A percentile compares a stretch with the other conserved stretches of the same genome.
phyloP scores from a whole-genome alignment of 2,797 vertebrate genomes.

The Sebastes iracundus region DNA sequence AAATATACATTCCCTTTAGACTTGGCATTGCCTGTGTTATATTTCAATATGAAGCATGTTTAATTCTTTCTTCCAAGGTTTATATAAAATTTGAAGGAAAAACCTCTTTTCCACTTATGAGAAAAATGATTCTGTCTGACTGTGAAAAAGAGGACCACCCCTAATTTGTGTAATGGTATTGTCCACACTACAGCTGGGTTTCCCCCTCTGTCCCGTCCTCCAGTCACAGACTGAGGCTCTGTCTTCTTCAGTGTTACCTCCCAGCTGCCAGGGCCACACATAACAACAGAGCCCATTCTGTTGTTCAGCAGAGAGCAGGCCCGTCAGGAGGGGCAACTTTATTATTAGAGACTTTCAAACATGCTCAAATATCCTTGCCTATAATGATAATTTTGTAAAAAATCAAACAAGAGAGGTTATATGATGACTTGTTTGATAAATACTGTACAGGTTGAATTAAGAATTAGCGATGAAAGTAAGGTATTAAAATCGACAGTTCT shows the following conservation, averaged over 20 bases:
- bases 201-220: constrained; percentile 72
- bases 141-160: constrained; percentile 75
- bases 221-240: constrained; percentile 89
- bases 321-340: constrained; percentile 88
- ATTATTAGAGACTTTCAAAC: constrained; percentile 92
- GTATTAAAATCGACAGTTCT: constrained; percentile 74
- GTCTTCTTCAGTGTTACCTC: constrained; percentile 90
- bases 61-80: not conserved
- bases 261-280: constrained; percentile 89
- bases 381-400: constrained; percentile 76
- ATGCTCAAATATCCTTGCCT: constrained; percentile 90
- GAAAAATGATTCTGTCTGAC: constrained; percentile 28
- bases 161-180: constrained; percentile 81
- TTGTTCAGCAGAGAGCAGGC: constrained; percentile 90
- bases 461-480: not conserved
- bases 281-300: constrained; percentile 93
- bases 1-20: not conserved
- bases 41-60: not conserved
- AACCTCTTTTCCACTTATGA: not conserved
- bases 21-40: not conserved
- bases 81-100: not conserved
- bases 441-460: not conserved
- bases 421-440: not conserved
- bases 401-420: not conserved
- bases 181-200: constrained; percentile 82